Conservation (phyloP, 2,797 vertebrate genomes). For the Ctenopoma multispine region DNA sequence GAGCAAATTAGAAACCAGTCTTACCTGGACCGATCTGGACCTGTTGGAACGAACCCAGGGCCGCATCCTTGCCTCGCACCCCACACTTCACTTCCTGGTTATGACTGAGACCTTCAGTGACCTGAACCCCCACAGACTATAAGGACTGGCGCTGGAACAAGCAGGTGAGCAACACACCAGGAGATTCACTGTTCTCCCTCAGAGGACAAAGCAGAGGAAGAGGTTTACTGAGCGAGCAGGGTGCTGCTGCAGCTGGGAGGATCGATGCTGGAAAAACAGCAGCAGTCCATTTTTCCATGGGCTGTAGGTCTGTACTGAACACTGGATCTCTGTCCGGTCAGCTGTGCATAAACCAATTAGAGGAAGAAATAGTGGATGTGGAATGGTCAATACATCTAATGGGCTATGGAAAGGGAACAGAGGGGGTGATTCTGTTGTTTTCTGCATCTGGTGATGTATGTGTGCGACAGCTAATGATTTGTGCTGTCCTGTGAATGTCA, state of each 20-base stretch:
- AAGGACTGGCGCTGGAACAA: background rate
- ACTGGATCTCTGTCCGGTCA: constrained; percentile 53
- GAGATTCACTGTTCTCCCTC: constrained; percentile 15
- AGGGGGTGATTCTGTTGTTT: constrained; percentile 9
- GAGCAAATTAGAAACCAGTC: background rate
- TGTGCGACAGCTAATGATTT: constrained; percentile 55
- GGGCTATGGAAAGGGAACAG: constrained; percentile 37
- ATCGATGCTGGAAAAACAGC: constrained; percentile 75
- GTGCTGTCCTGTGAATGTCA: constrained; percentile 56
- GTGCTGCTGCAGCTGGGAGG: constrained; percentile 19
- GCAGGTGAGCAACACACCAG: constrained; percentile 8
- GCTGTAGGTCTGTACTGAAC: constrained; percentile 49
- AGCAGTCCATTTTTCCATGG: constrained; percentile 58
- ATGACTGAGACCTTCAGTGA: constrained; percentile 20
- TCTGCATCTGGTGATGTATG: constrained; percentile 9
- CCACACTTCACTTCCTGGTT: constrained; percentile 26
- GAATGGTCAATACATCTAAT: constrained; percentile 74
- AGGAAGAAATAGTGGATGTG: constrained; percentile 57
- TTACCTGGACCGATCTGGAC: constrained; percentile 78
- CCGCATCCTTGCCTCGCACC: constrained; percentile 64
- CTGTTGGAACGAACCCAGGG: constrained; percentile 75
- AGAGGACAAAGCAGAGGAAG: constrained; percentile 15
- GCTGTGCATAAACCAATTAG: constrained; percentile 72
- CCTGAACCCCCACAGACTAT: constrained; percentile 8
- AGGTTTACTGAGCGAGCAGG: constrained; percentile 9